Evolutionary conservation across 2,113 vertebrate genomes (phyloP).

Genomic region (Microcebus jonahi): DNA sequence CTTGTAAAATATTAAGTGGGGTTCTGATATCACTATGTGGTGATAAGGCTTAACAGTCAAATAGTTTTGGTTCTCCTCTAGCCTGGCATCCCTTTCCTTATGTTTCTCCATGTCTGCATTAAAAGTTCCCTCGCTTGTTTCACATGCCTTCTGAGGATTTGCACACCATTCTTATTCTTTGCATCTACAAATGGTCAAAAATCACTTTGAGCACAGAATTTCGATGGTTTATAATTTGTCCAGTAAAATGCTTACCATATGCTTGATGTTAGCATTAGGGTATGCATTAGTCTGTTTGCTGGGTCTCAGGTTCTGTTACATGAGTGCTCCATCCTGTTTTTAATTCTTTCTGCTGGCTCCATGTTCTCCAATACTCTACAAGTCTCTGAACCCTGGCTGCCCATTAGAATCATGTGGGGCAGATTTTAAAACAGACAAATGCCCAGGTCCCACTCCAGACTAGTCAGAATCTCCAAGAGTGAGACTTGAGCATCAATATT

Average conservation of each 20-base stretch:
- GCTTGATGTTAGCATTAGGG: neutral
- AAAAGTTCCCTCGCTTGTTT: neutral
- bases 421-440: neutral
- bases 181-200: neutral
- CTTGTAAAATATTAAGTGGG: neutral
- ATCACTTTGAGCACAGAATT: neutral
- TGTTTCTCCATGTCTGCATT: neutral
- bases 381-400: neutral
- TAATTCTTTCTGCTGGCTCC: neutral
- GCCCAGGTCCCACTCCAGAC: neutral
- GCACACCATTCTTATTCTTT: neutral
- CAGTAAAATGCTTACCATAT: neutral
- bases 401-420: neutral
- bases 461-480: neutral
- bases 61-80: neutral
- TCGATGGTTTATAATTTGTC: neutral
- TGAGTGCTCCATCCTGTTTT: neutral
- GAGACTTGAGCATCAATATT: neutral
- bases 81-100: neutral
- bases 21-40: neutral
- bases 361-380: neutral
- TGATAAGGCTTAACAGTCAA: neutral
- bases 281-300: neutral
- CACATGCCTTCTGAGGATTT: neutral
- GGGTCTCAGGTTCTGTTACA: neutral